A percentile compares a stretch with the other conserved stretches of the same genome.
Evolutionary conservation across 2,888 invertebrate genomes (phyloP).

Genomic region (Caenorhabditis sinica): DNA sequence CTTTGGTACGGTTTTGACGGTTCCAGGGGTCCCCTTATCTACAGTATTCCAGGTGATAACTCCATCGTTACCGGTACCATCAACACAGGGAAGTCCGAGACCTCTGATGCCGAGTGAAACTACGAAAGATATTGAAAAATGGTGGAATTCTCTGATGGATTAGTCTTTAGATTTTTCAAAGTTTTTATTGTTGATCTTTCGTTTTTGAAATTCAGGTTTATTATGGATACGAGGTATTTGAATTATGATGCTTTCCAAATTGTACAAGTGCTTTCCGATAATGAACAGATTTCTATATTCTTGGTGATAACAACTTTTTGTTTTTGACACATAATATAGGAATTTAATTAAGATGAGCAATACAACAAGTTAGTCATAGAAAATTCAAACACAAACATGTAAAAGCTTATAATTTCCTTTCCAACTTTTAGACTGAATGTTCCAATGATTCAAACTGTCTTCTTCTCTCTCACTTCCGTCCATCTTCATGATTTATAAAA

Average conservation of each 20-base stretch:
- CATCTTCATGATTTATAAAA: background rate
- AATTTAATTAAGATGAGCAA: no score
- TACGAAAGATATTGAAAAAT: slow-evolving; percentile 65
- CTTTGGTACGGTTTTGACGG: slow-evolving; percentile 25
- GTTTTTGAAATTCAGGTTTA: slow-evolving; percentile 23
- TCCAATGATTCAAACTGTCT: background rate
- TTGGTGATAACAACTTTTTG: no score
- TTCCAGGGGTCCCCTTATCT: background rate
- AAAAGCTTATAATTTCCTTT: background rate
- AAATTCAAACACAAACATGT: no score
- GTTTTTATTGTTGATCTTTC: slow-evolving; percentile 18
- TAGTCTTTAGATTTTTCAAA: slow-evolving; percentile 8
- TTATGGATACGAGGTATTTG: slow-evolving; percentile 29
- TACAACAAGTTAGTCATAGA: no score
- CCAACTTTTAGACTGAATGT: background rate
- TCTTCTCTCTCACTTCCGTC: background rate
- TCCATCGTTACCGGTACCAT: slow-evolving; percentile 54
- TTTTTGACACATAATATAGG: no score
- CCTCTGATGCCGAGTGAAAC: slow-evolving; percentile 56
- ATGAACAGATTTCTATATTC: slow-evolving; percentile 51
- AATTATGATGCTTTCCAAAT: slow-evolving; percentile 37
- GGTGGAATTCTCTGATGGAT: slow-evolving; percentile 61
- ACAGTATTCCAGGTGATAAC: slow-evolving; percentile 57
- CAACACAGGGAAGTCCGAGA: slow-evolving; percentile 60
- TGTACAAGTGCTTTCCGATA: slow-evolving; percentile 37